A percentile compares a stretch with the other conserved stretches of the same genome.
Conservation (phyloP, 2,888 invertebrate species). For the Pimpla rufipes region DNA sequence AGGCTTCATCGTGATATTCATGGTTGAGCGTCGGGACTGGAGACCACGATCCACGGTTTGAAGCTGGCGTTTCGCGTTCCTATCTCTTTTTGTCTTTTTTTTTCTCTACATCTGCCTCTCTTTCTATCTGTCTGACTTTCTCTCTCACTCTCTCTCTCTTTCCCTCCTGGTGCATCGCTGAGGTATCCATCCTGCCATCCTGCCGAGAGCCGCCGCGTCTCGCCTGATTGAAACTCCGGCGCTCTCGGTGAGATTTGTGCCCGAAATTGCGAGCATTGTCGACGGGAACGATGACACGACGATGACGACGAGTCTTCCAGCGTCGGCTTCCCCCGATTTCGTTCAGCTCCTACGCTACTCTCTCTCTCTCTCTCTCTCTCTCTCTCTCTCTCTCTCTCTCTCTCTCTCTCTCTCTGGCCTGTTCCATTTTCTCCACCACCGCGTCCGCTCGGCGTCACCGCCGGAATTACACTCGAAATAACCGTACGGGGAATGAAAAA, state of each 20-base stretch:
- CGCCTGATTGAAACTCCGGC: constrained; percentile 75
- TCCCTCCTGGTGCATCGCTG: not conserved
- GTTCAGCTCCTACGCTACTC: not conserved
- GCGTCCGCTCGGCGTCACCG: constrained; percentile 20
- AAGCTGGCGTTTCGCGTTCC: not conserved
- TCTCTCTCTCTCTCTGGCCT: not conserved
- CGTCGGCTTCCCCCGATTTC: constrained; percentile 18
- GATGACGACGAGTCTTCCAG: constrained; percentile 32
- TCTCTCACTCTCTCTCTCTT: not conserved
- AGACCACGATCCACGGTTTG: constrained; percentile 1
- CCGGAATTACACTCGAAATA: constrained; percentile 55
- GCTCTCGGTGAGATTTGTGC: constrained; percentile 23
- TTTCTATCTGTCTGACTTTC: not conserved
- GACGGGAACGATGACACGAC: constrained; percentile 45
- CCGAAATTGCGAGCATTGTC: constrained; percentile 41
- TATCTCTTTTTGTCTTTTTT: not conserved
- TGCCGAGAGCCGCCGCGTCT: constrained; percentile 35
- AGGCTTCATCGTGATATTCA: constrained; percentile 21
- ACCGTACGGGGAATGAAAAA: constrained; percentile 34
- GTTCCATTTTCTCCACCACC: constrained; percentile 14
- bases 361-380: not conserved
- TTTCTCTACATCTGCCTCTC: not conserved
- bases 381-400: not conserved
- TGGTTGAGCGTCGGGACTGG: not conserved
- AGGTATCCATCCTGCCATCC: constrained; percentile 5